Conservation (phyloP, 2,113 vertebrate genomes). For the Melozone crissalis region DNA sequence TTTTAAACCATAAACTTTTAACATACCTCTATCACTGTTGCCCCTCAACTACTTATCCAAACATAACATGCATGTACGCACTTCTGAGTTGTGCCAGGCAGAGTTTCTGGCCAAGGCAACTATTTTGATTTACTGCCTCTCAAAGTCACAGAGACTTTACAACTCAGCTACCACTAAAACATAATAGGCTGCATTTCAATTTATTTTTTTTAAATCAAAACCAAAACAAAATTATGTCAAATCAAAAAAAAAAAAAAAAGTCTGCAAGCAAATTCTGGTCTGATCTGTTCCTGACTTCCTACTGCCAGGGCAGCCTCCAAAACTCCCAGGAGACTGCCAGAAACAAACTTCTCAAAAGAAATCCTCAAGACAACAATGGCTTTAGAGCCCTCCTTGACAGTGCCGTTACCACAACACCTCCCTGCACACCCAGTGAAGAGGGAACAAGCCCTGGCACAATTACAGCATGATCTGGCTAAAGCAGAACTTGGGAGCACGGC, state of each 20-base stretch:
- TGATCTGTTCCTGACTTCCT: neutral
- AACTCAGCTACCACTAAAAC: neutral
- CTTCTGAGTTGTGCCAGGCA: neutral
- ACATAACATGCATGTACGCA: neutral
- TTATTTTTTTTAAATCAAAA: neutral
- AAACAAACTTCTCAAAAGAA: neutral
- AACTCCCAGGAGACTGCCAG: neutral
- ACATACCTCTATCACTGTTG: neutral
- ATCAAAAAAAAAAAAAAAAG: neutral
- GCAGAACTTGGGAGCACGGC: neutral
- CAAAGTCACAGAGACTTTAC: neutral
- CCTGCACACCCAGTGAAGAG: neutral
- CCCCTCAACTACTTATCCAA: neutral
- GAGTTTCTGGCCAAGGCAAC: neutral
- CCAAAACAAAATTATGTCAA: neutral
- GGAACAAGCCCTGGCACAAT: neutral
- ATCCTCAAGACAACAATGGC: neutral
- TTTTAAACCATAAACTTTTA: neutral
- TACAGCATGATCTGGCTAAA: neutral
- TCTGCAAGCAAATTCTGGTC: neutral
- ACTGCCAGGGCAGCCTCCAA: neutral
- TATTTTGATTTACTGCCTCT: neutral
- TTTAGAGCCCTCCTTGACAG: neutral
- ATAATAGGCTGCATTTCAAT: neutral
- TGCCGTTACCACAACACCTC: neutral